A percentile compares a stretch with the other conserved stretches of the same genome.
Evolutionary conservation across 2,888 invertebrate genomes (phyloP).

Genomic region (Sthenelais limicola): DNA sequence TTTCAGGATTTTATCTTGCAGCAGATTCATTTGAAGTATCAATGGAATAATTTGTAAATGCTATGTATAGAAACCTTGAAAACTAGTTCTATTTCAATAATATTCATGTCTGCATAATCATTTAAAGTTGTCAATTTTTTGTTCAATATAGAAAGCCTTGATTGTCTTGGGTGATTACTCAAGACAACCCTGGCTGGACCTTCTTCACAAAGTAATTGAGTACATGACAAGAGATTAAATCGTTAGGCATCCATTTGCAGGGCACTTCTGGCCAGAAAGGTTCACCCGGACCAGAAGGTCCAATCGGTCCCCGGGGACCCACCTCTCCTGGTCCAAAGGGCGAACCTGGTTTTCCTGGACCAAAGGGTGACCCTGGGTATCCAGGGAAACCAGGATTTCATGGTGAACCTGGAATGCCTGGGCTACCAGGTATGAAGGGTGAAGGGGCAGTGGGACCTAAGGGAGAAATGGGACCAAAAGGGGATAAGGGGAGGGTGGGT

Average conservation of each 20-base stretch:
- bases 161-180: neutral
- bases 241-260: constrained; percentile 29
- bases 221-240: constrained; percentile 3
- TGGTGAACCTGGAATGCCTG: constrained; percentile 74
- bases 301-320: constrained; percentile 50
- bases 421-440: constrained; percentile 81
- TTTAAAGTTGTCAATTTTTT: no score
- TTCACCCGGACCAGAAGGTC: constrained; percentile 48
- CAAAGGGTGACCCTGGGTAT: constrained; percentile 57
- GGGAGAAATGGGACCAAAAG: constrained; percentile 82
- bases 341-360: constrained; percentile 48
- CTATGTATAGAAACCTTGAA: no score
- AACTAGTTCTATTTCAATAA: no score
- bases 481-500: constrained; percentile 81
- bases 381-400: constrained; percentile 76
- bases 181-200: neutral
- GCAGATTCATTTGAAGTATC: no score
- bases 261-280: constrained; percentile 38
- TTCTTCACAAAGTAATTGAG: neutral
- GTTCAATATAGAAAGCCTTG: no score
- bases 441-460: constrained; percentile 83
- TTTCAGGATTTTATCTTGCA: no score
- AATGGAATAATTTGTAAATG: no score
- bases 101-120: no score
- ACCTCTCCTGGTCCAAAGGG: constrained; percentile 48